Evolutionary conservation across 1,140 invertebrate genomes (phyloP).

Genomic region (Drosophila albomicans): DNA sequence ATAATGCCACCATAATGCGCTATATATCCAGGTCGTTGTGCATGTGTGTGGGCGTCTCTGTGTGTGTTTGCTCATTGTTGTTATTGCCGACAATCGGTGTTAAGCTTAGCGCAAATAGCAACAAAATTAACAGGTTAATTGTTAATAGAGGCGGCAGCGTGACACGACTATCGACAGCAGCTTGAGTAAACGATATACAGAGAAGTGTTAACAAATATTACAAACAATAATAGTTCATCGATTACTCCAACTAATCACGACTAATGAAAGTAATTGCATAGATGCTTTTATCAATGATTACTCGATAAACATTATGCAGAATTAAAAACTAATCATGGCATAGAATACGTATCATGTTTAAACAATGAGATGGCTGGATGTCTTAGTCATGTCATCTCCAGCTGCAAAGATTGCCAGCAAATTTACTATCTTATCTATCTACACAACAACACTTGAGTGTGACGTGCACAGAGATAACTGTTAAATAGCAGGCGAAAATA

Average conservation of each 20-base stretch:
- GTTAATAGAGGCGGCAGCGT: constrained; percentile 26
- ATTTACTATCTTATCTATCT: constrained; percentile 22
- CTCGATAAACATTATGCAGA: too few species aligned
- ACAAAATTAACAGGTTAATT: constrained; percentile 45
- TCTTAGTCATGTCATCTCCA: background rate
- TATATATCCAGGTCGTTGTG: constrained; percentile 17
- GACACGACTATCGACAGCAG: constrained; percentile 10
- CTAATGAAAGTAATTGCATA: too few species aligned
- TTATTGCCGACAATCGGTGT: constrained; percentile 32
- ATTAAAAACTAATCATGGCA: background rate
- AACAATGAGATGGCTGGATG: background rate
- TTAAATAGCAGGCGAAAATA: background rate
- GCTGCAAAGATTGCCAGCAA: too few species aligned
- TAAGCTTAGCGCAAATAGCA: constrained; percentile 45
- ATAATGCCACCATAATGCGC: constrained; percentile 6
- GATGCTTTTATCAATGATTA: too few species aligned
- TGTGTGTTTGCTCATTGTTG: constrained; percentile 19
- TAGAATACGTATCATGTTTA: background rate
- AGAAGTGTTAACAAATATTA: too few species aligned
- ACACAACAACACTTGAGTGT: background rate
- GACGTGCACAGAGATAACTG: constrained; percentile 11
- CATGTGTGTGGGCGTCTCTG: background rate
- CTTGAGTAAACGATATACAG: background rate
- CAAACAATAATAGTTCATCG: too few species aligned
- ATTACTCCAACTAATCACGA: too few species aligned